Percentiles rank a stretch among this genome's conserved stretches.
Conservation (phyloP, 2,888 invertebrate genomes). For the Kuschelorhynchus macadamiae region DNA sequence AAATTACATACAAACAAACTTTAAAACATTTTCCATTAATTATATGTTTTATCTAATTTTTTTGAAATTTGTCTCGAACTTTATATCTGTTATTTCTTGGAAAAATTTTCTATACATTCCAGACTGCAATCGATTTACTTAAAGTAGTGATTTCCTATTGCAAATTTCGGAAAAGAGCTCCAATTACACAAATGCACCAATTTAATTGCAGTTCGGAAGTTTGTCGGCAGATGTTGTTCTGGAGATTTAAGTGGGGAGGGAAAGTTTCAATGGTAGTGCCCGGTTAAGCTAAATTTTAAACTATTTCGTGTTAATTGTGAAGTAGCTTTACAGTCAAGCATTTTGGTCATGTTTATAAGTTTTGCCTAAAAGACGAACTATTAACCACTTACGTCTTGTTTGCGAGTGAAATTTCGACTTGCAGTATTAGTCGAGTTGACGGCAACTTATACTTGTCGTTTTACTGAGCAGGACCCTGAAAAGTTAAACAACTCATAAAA, state of each 20-base stretch:
- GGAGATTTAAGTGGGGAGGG: not conserved
- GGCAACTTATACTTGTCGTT: not conserved
- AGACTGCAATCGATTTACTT: too few species aligned
- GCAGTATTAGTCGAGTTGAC: too few species aligned
- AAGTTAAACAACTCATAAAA: not conserved
- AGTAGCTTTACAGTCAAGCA: not conserved
- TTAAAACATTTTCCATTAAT: too few species aligned
- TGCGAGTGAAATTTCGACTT: too few species aligned
- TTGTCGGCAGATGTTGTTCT: conserved; percentile 6
- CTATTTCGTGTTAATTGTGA: not conserved
- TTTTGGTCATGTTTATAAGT: not conserved
- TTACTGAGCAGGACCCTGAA: not conserved
- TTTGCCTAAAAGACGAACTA: not conserved
- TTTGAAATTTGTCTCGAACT: too few species aligned
- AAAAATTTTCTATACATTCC: too few species aligned
- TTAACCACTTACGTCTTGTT: too few species aligned
- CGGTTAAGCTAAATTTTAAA: not conserved
- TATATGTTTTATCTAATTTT: too few species aligned
- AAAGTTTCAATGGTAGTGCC: conserved; percentile 13
- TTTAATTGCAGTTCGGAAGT: conserved; percentile 20
- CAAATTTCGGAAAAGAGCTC: not conserved
- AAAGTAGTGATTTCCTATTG: too few species aligned
- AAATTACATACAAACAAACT: too few species aligned
- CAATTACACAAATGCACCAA: conserved; percentile 23
- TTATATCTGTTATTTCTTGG: too few species aligned